phyloP scores from a whole-genome alignment of 1,140 invertebrate species.

The Oedothorax gibbosus region DNA sequence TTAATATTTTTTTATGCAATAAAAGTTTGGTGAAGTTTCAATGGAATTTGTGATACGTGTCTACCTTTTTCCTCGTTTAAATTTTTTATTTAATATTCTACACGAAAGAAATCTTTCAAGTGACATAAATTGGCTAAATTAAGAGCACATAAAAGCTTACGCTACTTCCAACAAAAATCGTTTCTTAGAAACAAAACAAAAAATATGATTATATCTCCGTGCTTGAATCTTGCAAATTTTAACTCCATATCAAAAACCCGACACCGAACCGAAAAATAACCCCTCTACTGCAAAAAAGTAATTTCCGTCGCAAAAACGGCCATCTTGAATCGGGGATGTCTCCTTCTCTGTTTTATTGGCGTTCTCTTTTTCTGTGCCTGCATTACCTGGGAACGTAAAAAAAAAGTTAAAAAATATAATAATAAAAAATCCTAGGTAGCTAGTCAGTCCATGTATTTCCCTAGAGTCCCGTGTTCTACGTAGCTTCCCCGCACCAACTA shows the following conservation, averaged over 20 bases:
- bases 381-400: constrained; percentile 20
- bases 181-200: too few species aligned
- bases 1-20: too few species aligned
- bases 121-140: too few species aligned
- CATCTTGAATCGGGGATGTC: constrained; percentile 38
- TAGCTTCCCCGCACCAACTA: constrained; percentile 38
- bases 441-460: constrained; percentile 53
- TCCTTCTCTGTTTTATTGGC: constrained; percentile 32
- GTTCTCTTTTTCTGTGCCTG: constrained; percentile 42
- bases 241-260: neutral
- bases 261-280: neutral
- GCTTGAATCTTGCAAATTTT: neutral
- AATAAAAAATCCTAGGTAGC: constrained; percentile 25
- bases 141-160: too few species aligned
- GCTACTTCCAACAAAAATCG: too few species aligned
- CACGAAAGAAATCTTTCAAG: too few species aligned
- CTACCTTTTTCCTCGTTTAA: too few species aligned
- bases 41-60: too few species aligned
- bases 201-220: too few species aligned
- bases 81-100: too few species aligned
- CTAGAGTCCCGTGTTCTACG: constrained; percentile 27
- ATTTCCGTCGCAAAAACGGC: constrained; percentile 9
- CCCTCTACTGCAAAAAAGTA: constrained; percentile 16
- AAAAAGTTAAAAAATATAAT: neutral
- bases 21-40: too few species aligned